A percentile compares a stretch with the other conserved stretches of the same genome.
Evolutionary conservation across 2,113 vertebrate species (phyloP).

Genomic region (Setophaga kirtlandii): DNA sequence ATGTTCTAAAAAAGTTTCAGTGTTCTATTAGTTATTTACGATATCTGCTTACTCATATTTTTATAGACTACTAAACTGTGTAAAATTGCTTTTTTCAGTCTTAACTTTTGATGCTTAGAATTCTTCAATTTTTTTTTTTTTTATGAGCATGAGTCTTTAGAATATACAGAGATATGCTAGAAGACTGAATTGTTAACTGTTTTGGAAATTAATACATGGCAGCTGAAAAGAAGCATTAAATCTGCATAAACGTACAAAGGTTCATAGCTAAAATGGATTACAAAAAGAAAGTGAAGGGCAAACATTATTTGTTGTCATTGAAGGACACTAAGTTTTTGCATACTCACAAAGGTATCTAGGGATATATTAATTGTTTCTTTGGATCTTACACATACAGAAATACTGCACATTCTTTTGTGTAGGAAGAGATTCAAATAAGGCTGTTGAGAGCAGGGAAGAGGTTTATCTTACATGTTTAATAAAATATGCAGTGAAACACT

Average conservation of each 20-base stretch:
- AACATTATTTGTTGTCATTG: constrained; percentile 14
- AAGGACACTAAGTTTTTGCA: constrained; percentile 9
- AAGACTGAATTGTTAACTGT: not conserved
- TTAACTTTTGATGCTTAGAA: constrained; percentile 55
- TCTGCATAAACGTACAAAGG: constrained; percentile 33
- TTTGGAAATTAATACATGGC: constrained; percentile 27
- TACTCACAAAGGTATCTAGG: not conserved
- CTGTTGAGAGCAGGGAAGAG: not conserved
- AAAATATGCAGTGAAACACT: not conserved
- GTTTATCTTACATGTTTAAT: not conserved
- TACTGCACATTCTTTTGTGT: not conserved
- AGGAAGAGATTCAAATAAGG: not conserved
- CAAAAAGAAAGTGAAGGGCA: constrained; percentile 14
- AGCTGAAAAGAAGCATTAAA: constrained; percentile 19
- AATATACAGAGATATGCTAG: not conserved
- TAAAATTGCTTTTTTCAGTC: constrained; percentile 50
- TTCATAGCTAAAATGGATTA: not conserved
- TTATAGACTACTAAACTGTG: constrained; percentile 64
- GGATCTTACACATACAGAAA: not conserved
- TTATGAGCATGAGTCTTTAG: constrained; percentile 1
- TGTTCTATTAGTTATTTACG: constrained; percentile 65
- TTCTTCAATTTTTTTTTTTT: not conserved
- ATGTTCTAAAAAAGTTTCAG: constrained; percentile 54
- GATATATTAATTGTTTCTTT: constrained; percentile 28
- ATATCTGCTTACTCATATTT: constrained; percentile 70